Evolutionary conservation across 2,113 vertebrate species (phyloP).

Genomic region (Ctenomys sociabilis): DNA sequence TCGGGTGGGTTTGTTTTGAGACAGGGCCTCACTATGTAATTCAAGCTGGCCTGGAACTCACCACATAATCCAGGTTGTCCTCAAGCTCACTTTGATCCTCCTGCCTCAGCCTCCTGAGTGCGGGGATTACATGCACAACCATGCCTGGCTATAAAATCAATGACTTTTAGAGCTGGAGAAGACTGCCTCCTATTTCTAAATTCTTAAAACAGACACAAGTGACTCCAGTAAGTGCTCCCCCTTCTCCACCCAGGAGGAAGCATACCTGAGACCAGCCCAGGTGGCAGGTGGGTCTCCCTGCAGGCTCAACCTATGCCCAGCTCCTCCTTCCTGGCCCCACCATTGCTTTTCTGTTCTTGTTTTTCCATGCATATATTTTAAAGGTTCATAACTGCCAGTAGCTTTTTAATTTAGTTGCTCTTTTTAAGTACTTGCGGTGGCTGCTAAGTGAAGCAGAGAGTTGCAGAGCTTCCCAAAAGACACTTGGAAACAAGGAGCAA

Average conservation of each 20-base stretch:
- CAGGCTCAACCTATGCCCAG: too few species aligned
- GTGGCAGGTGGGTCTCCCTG: background rate
- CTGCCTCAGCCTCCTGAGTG: background rate
- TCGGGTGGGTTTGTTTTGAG: background rate
- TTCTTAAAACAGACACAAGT: background rate
- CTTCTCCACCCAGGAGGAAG: background rate
- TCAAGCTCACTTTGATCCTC: background rate
- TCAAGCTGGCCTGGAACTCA: background rate
- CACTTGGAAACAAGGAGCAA: constrained; percentile 9
- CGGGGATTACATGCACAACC: background rate
- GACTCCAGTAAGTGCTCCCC: background rate
- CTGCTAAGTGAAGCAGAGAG: background rate
- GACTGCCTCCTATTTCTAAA: background rate
- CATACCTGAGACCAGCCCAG: background rate
- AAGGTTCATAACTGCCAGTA: background rate
- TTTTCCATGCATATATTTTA: background rate
- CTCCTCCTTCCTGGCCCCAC: background rate
- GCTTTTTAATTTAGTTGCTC: background rate
- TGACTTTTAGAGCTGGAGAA: background rate
- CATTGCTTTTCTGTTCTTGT: background rate
- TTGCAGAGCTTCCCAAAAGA: background rate
- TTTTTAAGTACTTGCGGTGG: background rate
- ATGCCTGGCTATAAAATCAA: background rate
- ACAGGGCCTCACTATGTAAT: background rate
- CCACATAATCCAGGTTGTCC: background rate